Conservation (phyloP, 2,113 vertebrate genomes). For the Pavo muticus region DNA sequence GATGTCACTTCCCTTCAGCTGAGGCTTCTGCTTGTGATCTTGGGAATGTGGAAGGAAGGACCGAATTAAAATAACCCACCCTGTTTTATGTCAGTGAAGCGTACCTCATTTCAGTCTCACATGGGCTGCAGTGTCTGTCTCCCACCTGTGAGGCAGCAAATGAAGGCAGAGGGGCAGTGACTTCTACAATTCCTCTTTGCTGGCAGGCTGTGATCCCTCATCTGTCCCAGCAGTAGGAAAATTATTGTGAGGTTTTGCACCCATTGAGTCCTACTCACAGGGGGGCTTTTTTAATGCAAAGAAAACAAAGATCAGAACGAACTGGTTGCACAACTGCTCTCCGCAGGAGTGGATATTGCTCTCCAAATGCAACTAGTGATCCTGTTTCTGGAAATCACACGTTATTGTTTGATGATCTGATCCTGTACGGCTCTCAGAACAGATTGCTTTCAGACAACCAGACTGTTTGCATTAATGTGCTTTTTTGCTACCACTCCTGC, state of each 20-base stretch:
- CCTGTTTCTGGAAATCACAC: background rate
- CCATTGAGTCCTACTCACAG: background rate
- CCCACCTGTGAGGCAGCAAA: background rate
- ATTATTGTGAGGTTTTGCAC: background rate
- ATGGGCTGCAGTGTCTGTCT: background rate
- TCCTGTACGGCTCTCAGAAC: background rate
- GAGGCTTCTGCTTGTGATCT: background rate
- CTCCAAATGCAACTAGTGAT: background rate
- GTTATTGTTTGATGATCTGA: background rate
- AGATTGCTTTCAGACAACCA: background rate
- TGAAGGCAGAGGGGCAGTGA: background rate
- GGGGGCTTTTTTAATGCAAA: background rate
- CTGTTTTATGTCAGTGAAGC: background rate
- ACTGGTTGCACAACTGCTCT: background rate
- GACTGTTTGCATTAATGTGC: background rate
- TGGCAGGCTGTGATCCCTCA: background rate
- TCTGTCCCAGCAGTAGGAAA: background rate
- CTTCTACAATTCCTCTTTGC: background rate
- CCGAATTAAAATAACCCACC: background rate
- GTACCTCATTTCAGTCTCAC: background rate
- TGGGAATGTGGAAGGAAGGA: background rate
- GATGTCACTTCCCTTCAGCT: background rate
- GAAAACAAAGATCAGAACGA: background rate
- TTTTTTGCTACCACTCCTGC: background rate
- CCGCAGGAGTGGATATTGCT: background rate